phyloP scores from a whole-genome alignment of 2,888 invertebrate species.

The Drosophila trichaetosa region DNA sequence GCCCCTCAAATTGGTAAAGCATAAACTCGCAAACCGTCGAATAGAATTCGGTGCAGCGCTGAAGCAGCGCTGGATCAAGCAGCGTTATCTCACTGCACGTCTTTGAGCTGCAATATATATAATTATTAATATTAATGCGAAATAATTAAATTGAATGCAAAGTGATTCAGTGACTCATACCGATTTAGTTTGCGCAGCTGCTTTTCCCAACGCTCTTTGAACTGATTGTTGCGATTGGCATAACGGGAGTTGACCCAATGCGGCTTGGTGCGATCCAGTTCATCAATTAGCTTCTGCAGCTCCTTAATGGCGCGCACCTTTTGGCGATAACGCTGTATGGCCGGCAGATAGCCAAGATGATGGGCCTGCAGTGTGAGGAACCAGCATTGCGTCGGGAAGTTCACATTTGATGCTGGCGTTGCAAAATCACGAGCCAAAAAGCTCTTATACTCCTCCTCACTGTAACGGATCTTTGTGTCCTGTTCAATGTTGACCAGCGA shows the following conservation, averaged over 20 bases:
- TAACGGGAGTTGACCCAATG: conserved; percentile 92
- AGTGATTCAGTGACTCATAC: conserved; percentile 81
- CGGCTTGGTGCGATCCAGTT: conserved; percentile 91
- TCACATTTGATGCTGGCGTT: conserved; percentile 87
- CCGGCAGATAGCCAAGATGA: conserved; percentile 95
- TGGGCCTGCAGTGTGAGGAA: conserved; percentile 97
- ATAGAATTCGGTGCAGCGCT: conserved; percentile 94
- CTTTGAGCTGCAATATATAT: conserved; percentile 88
- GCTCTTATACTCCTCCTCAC: conserved; percentile 90
- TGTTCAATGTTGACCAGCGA: conserved; percentile 90
- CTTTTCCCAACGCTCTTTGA: conserved; percentile 94
- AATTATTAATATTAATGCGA: not conserved
- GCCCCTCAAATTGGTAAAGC: conserved; percentile 87
- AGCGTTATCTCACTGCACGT: conserved; percentile 96
- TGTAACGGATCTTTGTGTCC: conserved; percentile 93
- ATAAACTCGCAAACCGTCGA: conserved; percentile 93
- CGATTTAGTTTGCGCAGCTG: conserved; percentile 92
- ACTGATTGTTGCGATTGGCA: conserved; percentile 91
- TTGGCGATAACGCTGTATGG: conserved; percentile 93
- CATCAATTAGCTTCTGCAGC: conserved; percentile 94
- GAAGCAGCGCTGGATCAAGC: conserved; percentile 92
- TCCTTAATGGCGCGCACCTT: conserved; percentile 89
- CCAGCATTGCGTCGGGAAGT: conserved; percentile 99
- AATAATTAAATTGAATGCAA: not conserved
- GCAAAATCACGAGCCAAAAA: conserved; percentile 75